Percentiles rank a stretch among this genome's conserved stretches.
phyloP scores from a whole-genome alignment of 2,113 vertebrate genomes.

The Perca fluviatilis region DNA sequence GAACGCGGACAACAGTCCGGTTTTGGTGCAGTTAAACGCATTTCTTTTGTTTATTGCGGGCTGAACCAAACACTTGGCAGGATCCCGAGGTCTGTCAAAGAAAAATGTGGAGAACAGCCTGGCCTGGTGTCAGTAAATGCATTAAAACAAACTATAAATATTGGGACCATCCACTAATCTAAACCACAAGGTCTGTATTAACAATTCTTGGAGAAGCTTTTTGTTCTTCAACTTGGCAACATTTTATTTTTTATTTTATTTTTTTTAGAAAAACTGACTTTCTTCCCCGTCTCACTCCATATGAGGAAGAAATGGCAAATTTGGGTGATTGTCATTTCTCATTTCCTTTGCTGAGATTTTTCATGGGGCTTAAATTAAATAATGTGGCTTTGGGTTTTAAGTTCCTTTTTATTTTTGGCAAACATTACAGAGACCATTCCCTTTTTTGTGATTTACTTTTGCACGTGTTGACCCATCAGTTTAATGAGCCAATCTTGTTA shows the following conservation, averaged over 20 bases:
- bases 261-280: not conserved
- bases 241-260: not conserved
- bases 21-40: slow-evolving; percentile 35
- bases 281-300: not conserved
- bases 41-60: slow-evolving; percentile 43
- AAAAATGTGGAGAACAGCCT: slow-evolving; percentile 65
- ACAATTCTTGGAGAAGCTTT: slow-evolving; percentile 19
- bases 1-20: not conserved
- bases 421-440: slow-evolving; percentile 17
- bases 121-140: slow-evolving; percentile 68
- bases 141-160: slow-evolving; percentile 71
- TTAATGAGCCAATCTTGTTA: slow-evolving; percentile 58
- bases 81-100: slow-evolving; percentile 54
- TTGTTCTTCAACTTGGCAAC: slow-evolving; percentile 15
- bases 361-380: not conserved
- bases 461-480: slow-evolving; percentile 59
- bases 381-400: not conserved
- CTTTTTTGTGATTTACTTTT: slow-evolving; percentile 59
- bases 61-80: slow-evolving; percentile 57
- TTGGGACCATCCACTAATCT: slow-evolving; percentile 32
- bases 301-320: not conserved
- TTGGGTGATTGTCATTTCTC: not conserved
- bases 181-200: slow-evolving; percentile 42
- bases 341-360: not conserved
- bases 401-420: slow-evolving; percentile 13